Percentiles rank a stretch among this genome's conserved stretches.
These are phyloP conservation scores for Cynaeus angustus DNA, from an alignment of 2,888 invertebrate genomes.

Conservation along the genomic window DNA sequence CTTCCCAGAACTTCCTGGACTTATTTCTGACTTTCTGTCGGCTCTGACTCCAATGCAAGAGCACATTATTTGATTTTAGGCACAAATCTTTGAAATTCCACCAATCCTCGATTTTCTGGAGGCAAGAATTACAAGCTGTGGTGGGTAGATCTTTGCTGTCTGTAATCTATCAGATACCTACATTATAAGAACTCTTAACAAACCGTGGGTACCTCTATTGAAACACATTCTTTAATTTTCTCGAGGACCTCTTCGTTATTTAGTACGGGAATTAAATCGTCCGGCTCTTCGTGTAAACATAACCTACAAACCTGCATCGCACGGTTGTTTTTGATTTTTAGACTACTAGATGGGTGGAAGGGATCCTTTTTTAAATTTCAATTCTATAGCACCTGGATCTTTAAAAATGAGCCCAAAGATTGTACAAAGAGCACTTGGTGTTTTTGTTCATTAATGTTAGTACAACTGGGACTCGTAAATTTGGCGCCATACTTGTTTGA, in stretches of 20 bases:
- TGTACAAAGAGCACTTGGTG: too few species aligned
- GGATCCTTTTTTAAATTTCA: too few species aligned
- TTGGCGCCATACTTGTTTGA: too few species aligned
- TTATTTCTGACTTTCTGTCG: background rate
- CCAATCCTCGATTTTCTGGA: constrained; percentile 61
- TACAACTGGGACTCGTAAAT: too few species aligned
- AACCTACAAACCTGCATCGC: constrained; percentile 58
- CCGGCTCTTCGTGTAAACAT: constrained; percentile 60
- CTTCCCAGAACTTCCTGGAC: too few species aligned
- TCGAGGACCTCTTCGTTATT: constrained; percentile 57
- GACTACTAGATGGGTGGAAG: too few species aligned
- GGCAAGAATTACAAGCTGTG: constrained; percentile 58
- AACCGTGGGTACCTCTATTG: constrained; percentile 56
- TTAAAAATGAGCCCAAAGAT: too few species aligned
- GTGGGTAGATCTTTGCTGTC: constrained; percentile 56
- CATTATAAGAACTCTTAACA: constrained; percentile 1
- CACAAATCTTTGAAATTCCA: constrained; percentile 60
- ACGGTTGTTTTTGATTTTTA: too few species aligned
- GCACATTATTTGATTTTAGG: constrained; percentile 58
- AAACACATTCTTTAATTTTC: constrained; percentile 61
- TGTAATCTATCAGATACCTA: constrained; percentile 53
- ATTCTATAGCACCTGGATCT: too few species aligned
- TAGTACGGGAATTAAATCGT: constrained; percentile 57
- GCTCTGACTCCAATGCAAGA: constrained; percentile 39
- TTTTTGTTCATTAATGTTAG: too few species aligned